A percentile compares a stretch with the other conserved stretches of the same genome.
These are phyloP conservation scores for Triplophysa siluroides DNA, from an alignment of 2,113 vertebrate genomes.

Conservation along the genomic window DNA sequence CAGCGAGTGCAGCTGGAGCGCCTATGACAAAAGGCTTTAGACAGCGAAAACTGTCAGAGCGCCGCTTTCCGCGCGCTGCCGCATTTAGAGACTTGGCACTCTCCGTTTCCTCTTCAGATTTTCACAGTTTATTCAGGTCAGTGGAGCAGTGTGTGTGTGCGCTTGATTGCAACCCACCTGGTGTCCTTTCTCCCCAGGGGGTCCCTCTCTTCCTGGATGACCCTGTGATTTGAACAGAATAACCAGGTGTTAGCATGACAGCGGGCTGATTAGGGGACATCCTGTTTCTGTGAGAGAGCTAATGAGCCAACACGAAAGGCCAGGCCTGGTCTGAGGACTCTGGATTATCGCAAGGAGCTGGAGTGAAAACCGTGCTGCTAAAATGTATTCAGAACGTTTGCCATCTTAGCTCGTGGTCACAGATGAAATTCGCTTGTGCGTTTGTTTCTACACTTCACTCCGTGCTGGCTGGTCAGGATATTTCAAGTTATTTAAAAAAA, in stretches of 20 bases:
- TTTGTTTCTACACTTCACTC: background rate
- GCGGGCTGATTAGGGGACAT: conserved; percentile 43
- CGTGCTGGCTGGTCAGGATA: conserved; percentile 2
- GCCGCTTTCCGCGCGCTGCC: background rate
- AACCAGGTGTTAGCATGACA: conserved; percentile 49
- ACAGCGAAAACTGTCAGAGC: background rate
- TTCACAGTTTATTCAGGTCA: conserved; percentile 20
- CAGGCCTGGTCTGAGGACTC: conserved; percentile 24
- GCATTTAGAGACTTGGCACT: conserved; percentile 3
- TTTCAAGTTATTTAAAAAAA: background rate
- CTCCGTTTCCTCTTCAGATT: background rate
- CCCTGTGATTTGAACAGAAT: conserved; percentile 71
- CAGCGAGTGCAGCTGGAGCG: conserved; percentile 42
- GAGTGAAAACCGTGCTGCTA: background rate
- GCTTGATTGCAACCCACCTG: conserved; percentile 74
- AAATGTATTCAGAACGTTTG: background rate
- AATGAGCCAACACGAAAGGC: conserved; percentile 39
- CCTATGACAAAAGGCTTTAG: conserved; percentile 27
- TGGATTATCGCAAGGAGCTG: background rate
- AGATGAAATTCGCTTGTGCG: background rate
- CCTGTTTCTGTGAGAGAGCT: conserved; percentile 33
- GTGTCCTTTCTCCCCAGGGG: conserved; percentile 85
- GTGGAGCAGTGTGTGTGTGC: conserved; percentile 33
- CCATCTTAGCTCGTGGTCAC: background rate
- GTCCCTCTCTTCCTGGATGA: conserved; percentile 90